These are phyloP conservation scores for Latrodectus hesperus DNA, from an alignment of 2,888 invertebrate genomes.

Conservation along the genomic window DNA sequence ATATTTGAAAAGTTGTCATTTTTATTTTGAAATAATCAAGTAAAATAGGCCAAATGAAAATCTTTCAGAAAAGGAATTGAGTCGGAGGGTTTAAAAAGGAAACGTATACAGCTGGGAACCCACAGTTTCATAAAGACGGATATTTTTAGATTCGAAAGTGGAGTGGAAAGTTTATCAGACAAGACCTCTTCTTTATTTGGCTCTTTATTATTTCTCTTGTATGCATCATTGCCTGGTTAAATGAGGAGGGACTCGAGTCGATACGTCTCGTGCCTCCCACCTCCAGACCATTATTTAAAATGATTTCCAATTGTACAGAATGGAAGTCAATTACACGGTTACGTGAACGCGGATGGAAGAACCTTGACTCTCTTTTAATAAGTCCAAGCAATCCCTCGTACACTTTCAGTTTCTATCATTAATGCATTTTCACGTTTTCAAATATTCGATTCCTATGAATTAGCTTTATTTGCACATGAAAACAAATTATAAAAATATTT, in stretches of 20 bases:
- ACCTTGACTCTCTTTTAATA: neutral
- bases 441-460: neutral
- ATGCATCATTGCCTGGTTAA: neutral
- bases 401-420: neutral
- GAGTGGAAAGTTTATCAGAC: neutral
- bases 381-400: neutral
- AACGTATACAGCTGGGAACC: no score
- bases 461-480: no score
- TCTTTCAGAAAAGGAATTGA: no score
- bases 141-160: no score
- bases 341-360: neutral
- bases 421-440: neutral
- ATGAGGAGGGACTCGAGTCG: neutral
- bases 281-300: neutral
- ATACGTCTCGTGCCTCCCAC: neutral
- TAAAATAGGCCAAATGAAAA: no score
- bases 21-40: no score
- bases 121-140: no score
- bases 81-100: no score
- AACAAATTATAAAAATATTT: no score
- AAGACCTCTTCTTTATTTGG: neutral
- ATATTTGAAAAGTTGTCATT: no score
- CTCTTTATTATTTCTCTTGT: neutral
- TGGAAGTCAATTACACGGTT: neutral
- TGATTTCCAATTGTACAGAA: neutral